Percentiles rank a stretch among this genome's conserved stretches.
Evolutionary conservation across 2,113 vertebrate species (phyloP).

Genomic region (Tangachromis dhanisi): DNA sequence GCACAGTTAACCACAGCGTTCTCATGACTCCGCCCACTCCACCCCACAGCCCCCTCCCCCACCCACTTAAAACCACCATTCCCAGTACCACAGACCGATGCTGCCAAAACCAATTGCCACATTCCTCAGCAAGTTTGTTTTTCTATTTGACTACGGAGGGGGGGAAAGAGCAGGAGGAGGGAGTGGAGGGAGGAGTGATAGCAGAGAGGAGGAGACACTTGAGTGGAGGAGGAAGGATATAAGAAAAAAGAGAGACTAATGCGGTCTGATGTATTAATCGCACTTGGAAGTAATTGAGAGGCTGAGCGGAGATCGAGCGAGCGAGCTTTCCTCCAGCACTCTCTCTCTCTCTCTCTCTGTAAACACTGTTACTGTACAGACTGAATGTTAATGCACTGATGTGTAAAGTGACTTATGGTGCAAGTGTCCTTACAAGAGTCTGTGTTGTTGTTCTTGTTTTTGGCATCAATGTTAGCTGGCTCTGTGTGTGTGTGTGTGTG

Average conservation of each 20-base stretch:
- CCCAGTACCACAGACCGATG: not conserved
- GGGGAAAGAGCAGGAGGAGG: not conserved
- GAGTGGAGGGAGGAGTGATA: not conserved
- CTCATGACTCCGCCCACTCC: conserved; percentile 13
- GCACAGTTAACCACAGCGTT: conserved; percentile 1
- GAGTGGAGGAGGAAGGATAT: not conserved
- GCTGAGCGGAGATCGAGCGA: conserved; percentile 32
- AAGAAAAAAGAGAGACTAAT: conserved; percentile 34
- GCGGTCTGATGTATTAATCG: conserved; percentile 67
- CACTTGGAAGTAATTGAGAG: conserved; percentile 65
- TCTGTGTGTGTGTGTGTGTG: not conserved
- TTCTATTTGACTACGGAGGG: not conserved
- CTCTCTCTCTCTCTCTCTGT: conserved; percentile 14
- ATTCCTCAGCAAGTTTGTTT: conserved; percentile 12
- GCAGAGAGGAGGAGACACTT: not conserved
- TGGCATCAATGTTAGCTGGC: not conserved
- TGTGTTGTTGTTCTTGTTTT: conserved; percentile 19
- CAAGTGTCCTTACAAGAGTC: conserved; percentile 41
- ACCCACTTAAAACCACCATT: not conserved
- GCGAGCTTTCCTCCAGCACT: conserved; percentile 60
- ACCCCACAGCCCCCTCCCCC: not conserved
- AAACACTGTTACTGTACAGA: conserved; percentile 48
- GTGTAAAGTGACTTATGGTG: conserved; percentile 27
- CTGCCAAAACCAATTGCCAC: conserved; percentile 1
- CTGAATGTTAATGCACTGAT: conserved; percentile 51